Evolutionary conservation across 53 echinoderm and acorn worm genomes (phyloP).

Genomic region (Henricia sp.): DNA sequence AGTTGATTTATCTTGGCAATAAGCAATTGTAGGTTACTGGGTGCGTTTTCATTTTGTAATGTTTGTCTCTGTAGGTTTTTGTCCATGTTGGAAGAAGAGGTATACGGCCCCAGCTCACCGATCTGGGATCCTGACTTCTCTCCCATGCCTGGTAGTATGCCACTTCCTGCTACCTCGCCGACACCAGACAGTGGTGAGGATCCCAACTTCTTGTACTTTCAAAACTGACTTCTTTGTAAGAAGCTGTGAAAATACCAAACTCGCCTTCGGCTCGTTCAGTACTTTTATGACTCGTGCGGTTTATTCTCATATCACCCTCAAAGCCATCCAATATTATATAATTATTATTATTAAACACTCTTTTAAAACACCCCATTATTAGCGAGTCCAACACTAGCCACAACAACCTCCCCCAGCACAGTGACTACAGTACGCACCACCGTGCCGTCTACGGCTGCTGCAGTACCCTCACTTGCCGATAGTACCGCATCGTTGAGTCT

Average conservation of each 20-base stretch:
- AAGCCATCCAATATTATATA: too few relatives aligned
- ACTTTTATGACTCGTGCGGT: too few relatives aligned
- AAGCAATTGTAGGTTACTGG: too few relatives aligned
- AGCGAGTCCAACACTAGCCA: conserved; percentile 28
- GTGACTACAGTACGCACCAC: conserved; percentile 80
- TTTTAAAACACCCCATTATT: not conserved
- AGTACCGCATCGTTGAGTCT: conserved; percentile 69
- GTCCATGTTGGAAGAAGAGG: conserved; percentile 96
- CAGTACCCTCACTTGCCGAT: conserved; percentile 65
- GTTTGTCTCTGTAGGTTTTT: conserved; percentile 77
- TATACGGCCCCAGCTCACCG: conserved; percentile 84
- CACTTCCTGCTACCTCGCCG: conserved; percentile 59
- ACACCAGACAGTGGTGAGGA: conserved; percentile 49
- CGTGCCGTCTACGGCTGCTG: conserved; percentile 59
- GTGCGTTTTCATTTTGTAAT: too few relatives aligned
- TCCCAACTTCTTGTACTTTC: too few relatives aligned
- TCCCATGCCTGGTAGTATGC: conserved; percentile 74
- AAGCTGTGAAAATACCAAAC: not conserved
- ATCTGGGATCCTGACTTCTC: conserved; percentile 98
- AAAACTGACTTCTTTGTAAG: too few relatives aligned
- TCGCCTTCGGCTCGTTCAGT: not conserved
- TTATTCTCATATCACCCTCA: too few relatives aligned
- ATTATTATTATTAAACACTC: not conserved
- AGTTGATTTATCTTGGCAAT: too few relatives aligned
- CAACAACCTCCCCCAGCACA: conserved; percentile 4